Percentiles rank a stretch among this genome's conserved stretches.
Conservation (phyloP, 2,797 vertebrate species). For the Phaenicophaeus curvirostris region DNA sequence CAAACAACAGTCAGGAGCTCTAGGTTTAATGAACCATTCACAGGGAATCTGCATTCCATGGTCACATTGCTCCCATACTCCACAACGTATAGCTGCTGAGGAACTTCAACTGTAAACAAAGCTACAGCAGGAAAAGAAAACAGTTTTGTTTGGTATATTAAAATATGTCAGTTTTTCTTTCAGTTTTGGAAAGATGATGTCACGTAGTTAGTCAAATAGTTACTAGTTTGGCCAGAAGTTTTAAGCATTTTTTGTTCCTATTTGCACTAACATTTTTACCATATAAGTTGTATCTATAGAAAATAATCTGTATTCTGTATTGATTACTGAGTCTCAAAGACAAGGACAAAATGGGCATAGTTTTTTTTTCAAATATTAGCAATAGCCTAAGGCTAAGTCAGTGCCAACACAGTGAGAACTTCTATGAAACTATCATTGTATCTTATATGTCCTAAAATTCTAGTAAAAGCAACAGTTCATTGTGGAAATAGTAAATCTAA, state of each 20-base stretch:
- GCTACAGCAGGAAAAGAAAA: conserved; percentile 63
- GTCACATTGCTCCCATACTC: conserved; percentile 75
- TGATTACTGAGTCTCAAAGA: neutral
- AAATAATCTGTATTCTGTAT: neutral
- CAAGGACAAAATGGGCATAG: neutral
- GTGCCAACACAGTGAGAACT: neutral
- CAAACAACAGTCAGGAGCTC: conserved; percentile 78
- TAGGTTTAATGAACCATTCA: conserved; percentile 1
- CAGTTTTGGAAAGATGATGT: neutral
- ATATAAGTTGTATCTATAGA: neutral
- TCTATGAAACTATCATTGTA: neutral
- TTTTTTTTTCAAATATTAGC: neutral
- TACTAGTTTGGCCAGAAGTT: neutral
- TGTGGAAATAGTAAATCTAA: neutral
- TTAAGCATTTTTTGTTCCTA: neutral
- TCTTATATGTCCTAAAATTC: neutral
- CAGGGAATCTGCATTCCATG: conserved; percentile 86
- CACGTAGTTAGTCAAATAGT: neutral
- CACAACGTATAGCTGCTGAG: conserved; percentile 67
- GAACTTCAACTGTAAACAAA: conserved; percentile 84
- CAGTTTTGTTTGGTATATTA: neutral
- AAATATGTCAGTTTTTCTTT: neutral
- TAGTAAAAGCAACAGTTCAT: neutral
- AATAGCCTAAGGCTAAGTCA: neutral
- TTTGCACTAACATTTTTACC: neutral